A percentile compares a stretch with the other conserved stretches of the same genome.
These are phyloP conservation scores for Kryphioiulus occultus DNA, from an alignment of 2,888 invertebrate genomes.

Conservation along the genomic window DNA sequence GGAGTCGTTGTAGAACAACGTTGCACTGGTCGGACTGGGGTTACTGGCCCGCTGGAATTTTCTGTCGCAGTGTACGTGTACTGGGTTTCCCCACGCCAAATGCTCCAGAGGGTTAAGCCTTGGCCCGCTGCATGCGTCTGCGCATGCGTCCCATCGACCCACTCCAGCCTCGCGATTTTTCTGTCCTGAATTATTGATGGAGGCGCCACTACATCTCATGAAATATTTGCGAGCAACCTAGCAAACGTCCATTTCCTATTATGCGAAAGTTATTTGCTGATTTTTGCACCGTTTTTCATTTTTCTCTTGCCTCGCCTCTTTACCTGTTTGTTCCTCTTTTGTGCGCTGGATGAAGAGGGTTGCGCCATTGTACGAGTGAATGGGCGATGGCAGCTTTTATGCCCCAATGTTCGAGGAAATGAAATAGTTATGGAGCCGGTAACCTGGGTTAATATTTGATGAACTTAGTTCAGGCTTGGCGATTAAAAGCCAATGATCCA, in stretches of 20 bases:
- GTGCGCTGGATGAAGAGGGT: not conserved
- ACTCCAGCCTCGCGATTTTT: not conserved
- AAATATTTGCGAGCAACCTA: constrained; percentile 33
- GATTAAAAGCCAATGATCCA: constrained; percentile 20
- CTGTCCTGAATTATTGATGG: constrained; percentile 28
- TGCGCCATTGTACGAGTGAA: constrained; percentile 2
- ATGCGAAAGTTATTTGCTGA: constrained; percentile 36
- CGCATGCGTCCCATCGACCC: constrained; percentile 32
- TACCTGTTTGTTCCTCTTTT: constrained; percentile 20
- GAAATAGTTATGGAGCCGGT: not conserved
- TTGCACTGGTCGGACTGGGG: not conserved
- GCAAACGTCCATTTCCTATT: constrained; percentile 40
- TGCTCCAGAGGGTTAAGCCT: constrained; percentile 32
- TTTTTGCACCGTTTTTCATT: constrained; percentile 32
- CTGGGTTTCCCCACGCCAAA: not conserved
- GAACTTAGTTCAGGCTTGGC: not conserved
- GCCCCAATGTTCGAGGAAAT: not conserved
- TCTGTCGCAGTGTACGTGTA: not conserved
- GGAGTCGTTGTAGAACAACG: not conserved
- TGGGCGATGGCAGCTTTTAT: constrained; percentile 31
- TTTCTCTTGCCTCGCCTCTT: not conserved
- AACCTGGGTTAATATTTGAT: constrained; percentile 34
- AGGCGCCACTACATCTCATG: constrained; percentile 40
- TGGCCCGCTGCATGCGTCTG: not conserved
- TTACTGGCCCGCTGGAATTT: not conserved